Evolutionary conservation across 2,797 vertebrate species (phyloP), one percentile per base, ranked within the genome.

Genomic region (Trichosurus vulpecula): DNA sequence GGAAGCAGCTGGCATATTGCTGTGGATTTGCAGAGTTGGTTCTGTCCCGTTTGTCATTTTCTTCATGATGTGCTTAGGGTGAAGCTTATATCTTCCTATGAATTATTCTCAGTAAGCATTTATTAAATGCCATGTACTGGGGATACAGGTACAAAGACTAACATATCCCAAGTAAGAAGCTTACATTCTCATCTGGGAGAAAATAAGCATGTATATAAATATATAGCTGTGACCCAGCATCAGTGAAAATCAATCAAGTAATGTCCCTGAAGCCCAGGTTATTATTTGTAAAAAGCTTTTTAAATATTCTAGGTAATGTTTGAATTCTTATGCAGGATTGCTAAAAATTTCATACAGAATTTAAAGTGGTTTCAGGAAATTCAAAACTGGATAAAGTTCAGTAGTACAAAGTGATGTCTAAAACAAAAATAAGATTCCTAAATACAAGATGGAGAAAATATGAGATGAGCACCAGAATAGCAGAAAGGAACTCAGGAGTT

Each of bases 341-440:
- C 81, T 52, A 57, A 3, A 25, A 41, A 41, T 74, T 61, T 74
- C 61, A 74, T n/a, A 30, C 92, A 56, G 54, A 96, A 52, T 95
- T 94, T 52, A 22, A n/a, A 95, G 53, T 19, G 22, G 5, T 52
- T 14, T 81, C 87, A 94, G 54, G 31, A 96, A 52, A 19, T 96
- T 93, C n/a, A 95, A 90, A 94, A 35, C 54, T 90, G 93, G 22
- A 94, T 93, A 53, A 22, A 74, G 66, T 74, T 54, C 53, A 47
- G 6, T 56, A 41, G 41, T 27, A 51, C 3, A 90, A 41, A 95
- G 54, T 30, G 19, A 27, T n/a, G 54, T 19, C 92, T 91, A 81
- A n/a, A 74, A 22, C 89, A n/a, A 90, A 35, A 92, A 2, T 87
- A 52, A 93, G 56, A 52, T 57, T 97, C 74, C 97, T 19, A 41